phyloP scores from a whole-genome alignment of 2,113 vertebrate species.

The Pterocles burchelli region DNA sequence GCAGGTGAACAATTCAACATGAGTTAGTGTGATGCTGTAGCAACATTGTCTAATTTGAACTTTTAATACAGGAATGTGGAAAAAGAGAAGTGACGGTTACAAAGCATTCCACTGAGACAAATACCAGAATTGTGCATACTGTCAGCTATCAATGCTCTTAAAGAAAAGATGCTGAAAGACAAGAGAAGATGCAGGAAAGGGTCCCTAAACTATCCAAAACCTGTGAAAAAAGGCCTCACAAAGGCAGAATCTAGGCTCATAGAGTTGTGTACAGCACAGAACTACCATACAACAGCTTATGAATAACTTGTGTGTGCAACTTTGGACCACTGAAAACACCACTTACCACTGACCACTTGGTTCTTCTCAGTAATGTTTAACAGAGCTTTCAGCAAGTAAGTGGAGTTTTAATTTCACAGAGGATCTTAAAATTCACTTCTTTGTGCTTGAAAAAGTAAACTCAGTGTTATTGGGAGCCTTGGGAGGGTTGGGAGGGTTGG shows the following conservation, averaged over 20 bases:
- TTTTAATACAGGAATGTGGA: not conserved
- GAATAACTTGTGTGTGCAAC: not conserved
- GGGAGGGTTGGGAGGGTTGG: not conserved
- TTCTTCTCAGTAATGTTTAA: not conserved
- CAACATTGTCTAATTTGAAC: not conserved
- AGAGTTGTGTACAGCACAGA: not conserved
- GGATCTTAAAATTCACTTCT: not conserved
- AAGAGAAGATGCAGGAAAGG: not conserved
- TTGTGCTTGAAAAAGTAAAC: not conserved
- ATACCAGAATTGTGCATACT: not conserved
- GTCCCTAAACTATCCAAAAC: not conserved
- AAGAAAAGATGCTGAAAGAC: not conserved
- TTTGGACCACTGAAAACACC: not conserved
- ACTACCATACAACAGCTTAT: not conserved
- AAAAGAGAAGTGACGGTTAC: not conserved
- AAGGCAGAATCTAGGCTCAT: not conserved
- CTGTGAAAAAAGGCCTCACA: not conserved
- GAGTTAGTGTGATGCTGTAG: not conserved
- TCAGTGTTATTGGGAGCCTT: not conserved
- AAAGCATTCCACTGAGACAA: not conserved
- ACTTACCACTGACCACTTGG: fast-evolving
- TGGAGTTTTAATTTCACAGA: not conserved
- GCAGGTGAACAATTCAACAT: not conserved
- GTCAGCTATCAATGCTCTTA: not conserved
- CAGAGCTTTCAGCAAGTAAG: not conserved